Percentiles rank a stretch among this genome's conserved stretches.
These are phyloP conservation scores for Nyctibius grandis DNA, from an alignment of 2,797 vertebrate species.

Conservation along the genomic window DNA sequence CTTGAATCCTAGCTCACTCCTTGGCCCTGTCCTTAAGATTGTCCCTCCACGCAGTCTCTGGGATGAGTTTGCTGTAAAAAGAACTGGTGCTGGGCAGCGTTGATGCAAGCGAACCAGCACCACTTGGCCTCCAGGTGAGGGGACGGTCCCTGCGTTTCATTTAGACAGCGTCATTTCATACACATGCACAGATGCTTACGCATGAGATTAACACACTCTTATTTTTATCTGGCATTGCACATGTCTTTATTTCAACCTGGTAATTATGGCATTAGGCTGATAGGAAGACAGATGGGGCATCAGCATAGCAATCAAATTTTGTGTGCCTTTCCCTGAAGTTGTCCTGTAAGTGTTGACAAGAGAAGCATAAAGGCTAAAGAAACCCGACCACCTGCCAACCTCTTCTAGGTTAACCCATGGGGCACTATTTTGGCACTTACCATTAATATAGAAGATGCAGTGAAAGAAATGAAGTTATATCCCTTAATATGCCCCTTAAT, in stretches of 20 bases:
- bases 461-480: not conserved
- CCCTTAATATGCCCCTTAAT: not conserved
- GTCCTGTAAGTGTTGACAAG: not conserved
- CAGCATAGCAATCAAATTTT: not conserved
- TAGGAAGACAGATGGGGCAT: not conserved
- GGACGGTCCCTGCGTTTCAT: not conserved
- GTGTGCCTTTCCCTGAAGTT: not conserved
- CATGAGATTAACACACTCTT: not conserved
- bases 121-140: not conserved
- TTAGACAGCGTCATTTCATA: not conserved
- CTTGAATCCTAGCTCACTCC: not conserved
- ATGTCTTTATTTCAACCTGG: not conserved
- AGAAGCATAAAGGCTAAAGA: not conserved
- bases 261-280: not conserved
- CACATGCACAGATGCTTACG: not conserved
- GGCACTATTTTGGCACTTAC: not conserved
- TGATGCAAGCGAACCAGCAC: not conserved
- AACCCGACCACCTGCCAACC: not conserved
- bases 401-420: not conserved
- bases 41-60: not conserved
- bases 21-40: not conserved
- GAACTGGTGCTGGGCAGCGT: rapidly evolving
- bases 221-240: not conserved
- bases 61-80: not conserved
- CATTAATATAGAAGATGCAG: not conserved